phyloP scores from a whole-genome alignment of 2,888 invertebrate genomes.

The Eremobia ochroleuca region DNA sequence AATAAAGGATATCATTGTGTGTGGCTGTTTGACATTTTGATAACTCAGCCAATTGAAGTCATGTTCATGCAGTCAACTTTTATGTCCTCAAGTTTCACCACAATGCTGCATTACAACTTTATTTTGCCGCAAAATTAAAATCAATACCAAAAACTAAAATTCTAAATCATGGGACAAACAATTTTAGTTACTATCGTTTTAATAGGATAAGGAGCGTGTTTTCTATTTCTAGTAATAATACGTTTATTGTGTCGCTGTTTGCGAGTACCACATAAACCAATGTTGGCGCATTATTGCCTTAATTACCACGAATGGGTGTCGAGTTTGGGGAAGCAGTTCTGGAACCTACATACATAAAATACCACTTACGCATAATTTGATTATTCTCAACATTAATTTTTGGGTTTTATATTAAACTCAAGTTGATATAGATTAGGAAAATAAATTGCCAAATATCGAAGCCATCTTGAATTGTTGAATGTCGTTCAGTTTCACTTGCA shows the following conservation, averaged over 20 bases:
- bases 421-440: constrained; percentile 22
- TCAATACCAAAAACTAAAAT: too few species aligned
- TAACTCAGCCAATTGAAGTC: neutral
- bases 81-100: neutral
- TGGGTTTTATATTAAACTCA: neutral
- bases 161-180: too few species aligned
- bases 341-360: neutral
- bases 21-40: neutral
- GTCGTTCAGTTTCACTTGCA: constrained; percentile 7
- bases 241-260: neutral
- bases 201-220: neutral
- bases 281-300: too few species aligned
- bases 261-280: neutral
- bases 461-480: constrained; percentile 44
- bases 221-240: neutral
- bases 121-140: neutral
- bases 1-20: neutral
- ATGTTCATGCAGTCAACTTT: too few species aligned
- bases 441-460: constrained; percentile 15
- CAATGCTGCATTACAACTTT: neutral
- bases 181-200: neutral
- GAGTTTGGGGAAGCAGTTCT: neutral
- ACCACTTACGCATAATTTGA: constrained; percentile 54
- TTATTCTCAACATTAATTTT: constrained; percentile 27
- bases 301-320: neutral